Conservation (phyloP, 2,888 invertebrate species). For the Calephelis perditalis region DNA sequence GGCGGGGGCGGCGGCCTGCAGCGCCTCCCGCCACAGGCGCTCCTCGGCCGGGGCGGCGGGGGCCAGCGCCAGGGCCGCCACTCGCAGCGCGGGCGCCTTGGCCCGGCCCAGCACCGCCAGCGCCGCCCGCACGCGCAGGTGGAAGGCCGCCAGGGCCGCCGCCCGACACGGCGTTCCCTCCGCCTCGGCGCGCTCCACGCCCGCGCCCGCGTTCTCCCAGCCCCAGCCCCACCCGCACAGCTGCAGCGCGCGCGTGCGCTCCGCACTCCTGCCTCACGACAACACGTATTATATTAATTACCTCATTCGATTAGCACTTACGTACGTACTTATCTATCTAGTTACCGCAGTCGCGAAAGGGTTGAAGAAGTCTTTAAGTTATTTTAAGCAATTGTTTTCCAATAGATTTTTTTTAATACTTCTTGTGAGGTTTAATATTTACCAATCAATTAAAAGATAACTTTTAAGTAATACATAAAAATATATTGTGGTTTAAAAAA, state of each 20-base stretch:
- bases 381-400: no score
- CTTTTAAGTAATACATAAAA: no score
- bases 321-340: no score
- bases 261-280: conserved; percentile 76
- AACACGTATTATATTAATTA: no score
- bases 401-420: no score
- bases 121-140: conserved; percentile 89
- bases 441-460: no score
- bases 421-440: no score
- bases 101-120: conserved; percentile 91
- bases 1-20: conserved; percentile 85
- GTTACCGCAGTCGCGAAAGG: no score
- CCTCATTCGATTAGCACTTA: no score
- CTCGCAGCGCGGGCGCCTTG: conserved; percentile 51
- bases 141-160: conserved; percentile 94
- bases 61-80: conserved; percentile 84
- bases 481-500: no score
- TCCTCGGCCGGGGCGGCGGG: conserved; percentile 84
- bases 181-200: conserved; percentile 81
- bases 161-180: conserved; percentile 87
- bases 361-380: no score
- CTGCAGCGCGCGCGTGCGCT: conserved; percentile 88
- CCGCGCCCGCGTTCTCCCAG: conserved; percentile 77
- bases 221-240: conserved; percentile 95
- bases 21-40: conserved; percentile 89